These are phyloP conservation scores for Prosapia bicincta DNA, from an alignment of 2,888 invertebrate genomes.

Conservation along the genomic window DNA sequence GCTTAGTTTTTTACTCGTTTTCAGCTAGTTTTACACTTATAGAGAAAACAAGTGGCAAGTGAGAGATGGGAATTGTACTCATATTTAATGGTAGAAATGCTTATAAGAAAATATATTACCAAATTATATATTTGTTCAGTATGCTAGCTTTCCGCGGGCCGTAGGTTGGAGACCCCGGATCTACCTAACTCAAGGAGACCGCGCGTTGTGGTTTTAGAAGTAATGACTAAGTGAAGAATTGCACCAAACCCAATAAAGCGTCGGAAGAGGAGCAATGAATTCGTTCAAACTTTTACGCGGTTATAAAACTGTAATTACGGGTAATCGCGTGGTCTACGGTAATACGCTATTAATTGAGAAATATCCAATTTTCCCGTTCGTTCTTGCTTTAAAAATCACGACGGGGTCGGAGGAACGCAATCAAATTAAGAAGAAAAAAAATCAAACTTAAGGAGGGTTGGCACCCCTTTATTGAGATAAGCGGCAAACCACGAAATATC, in stretches of 20 bases:
- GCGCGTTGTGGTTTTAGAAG: too few relatives aligned
- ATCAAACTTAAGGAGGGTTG: constrained; percentile 20
- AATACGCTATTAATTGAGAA: not conserved
- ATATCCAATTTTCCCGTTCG: not conserved
- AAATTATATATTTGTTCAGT: too few relatives aligned
- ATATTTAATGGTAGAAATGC: too few relatives aligned
- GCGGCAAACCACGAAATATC: constrained; percentile 19
- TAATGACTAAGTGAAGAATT: too few relatives aligned
- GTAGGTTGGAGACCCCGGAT: too few relatives aligned
- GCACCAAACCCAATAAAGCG: not conserved
- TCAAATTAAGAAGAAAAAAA: constrained; percentile 26
- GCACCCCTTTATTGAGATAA: constrained; percentile 22
- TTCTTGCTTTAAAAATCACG: constrained; percentile 2
- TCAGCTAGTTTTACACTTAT: too few relatives aligned
- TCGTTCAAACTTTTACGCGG: not conserved
- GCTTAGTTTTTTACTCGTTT: too few relatives aligned
- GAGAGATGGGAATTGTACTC: too few relatives aligned
- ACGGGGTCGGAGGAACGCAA: constrained; percentile 12
- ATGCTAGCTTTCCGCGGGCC: too few relatives aligned
- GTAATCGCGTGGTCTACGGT: not conserved
- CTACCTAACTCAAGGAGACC: too few relatives aligned
- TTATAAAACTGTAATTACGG: not conserved
- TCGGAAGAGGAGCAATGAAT: not conserved
- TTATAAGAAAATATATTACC: too few relatives aligned
- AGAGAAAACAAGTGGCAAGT: too few relatives aligned